A percentile compares a stretch with the other conserved stretches of the same genome.
Evolutionary conservation across 1,140 invertebrate species (phyloP).

Genomic region (Ostrea edulis): DNA sequence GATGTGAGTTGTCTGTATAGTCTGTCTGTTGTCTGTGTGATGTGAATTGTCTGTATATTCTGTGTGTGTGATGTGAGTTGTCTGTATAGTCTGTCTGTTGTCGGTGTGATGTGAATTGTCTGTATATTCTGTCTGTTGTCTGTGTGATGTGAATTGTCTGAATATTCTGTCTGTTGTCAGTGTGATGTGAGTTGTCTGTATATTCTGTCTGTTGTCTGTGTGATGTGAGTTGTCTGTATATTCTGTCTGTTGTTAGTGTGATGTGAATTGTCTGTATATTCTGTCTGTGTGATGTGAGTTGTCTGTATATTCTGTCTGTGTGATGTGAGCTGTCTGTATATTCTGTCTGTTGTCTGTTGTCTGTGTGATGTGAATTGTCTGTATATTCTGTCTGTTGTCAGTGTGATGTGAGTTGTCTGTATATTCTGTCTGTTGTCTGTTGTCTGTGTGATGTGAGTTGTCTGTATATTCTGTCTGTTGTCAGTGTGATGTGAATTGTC

Average conservation of each 20-base stretch:
- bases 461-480: neutral
- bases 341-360: neutral
- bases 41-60: too few species aligned
- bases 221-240: neutral
- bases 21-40: too few species aligned
- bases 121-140: neutral
- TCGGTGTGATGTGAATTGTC: neutral
- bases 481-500: too few species aligned
- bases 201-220: neutral
- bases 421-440: neutral
- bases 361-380: neutral
- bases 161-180: neutral
- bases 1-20: neutral
- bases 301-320: neutral
- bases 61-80: neutral
- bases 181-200: neutral
- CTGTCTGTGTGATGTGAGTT: neutral
- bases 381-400: neutral
- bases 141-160: neutral
- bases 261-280: too few species aligned
- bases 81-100: neutral
- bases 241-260: too few species aligned
- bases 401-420: neutral
- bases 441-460: neutral
- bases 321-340: neutral